Evolutionary conservation across 1,140 invertebrate genomes (phyloP).

Genomic region (Anthonomus grandis): DNA sequence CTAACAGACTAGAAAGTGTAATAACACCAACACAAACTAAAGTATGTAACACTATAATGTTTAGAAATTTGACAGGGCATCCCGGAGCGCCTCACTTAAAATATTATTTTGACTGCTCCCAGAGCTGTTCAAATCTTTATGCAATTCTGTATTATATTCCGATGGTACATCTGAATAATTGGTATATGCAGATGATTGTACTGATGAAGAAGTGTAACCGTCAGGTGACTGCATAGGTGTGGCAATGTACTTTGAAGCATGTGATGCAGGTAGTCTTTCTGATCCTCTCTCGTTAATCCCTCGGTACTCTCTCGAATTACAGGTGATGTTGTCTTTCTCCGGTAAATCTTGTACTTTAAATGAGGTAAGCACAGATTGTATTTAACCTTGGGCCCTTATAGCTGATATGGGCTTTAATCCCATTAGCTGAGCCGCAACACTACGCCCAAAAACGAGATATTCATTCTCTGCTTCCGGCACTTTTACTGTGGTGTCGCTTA

Average conservation of each 20-base stretch:
- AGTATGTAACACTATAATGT: neutral
- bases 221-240: too few species aligned
- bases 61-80: neutral
- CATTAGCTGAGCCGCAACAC: conserved; percentile 18
- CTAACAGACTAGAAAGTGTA: too few species aligned
- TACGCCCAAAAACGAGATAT: conserved; percentile 11
- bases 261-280: too few species aligned
- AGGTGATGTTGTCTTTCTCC: neutral
- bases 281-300: too few species aligned
- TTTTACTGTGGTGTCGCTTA: conserved; percentile 6
- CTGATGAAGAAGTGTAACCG: too few species aligned
- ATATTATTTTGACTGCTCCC: neutral
- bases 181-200: too few species aligned
- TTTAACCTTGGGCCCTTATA: conserved; percentile 9
- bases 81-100: neutral
- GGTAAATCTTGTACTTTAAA: conserved; percentile 16
- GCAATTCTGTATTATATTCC: too few species aligned
- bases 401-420: conserved; percentile 9
- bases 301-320: too few species aligned
- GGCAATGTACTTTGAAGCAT: too few species aligned
- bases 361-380: conserved; percentile 8
- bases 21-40: neutral
- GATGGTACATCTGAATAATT: too few species aligned
- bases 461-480: conserved; percentile 10
- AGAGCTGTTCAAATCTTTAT: too few species aligned